Evolutionary conservation across 2,888 invertebrate species (phyloP), one percentile per base, ranked within the genome.

Genomic region (Periphyllus acericola): DNA sequence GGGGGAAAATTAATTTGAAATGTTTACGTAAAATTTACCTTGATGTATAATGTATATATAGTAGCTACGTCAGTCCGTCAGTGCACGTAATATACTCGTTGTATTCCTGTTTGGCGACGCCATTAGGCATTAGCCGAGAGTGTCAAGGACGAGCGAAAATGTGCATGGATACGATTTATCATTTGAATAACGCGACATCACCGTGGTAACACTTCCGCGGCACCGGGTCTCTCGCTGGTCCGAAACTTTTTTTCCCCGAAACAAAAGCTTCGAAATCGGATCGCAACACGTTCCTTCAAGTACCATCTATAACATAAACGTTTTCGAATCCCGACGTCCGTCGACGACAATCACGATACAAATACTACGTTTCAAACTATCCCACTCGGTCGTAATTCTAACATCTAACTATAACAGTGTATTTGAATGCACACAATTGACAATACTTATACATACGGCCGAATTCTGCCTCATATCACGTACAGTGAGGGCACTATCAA

Each of bases 51-150:
- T 34, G 52, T 55, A 52, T 40, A 25, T 46, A 72, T 32, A 36
- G 21, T 66, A 75, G 3, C 60, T 55, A 29, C 55, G 46, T 5
- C 60, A 46, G 66, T 66, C 66, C 29, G 32, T 40, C 68, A 40
- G 36, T 40, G 55, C 32, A 25, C 32, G 71, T 46, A 36, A 36
- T 74, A 74, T 25, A 74, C 74, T 74, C 25, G 46, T 71, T 34
- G 46, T 75, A 85, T 68, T 85, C 84, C 84, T 85, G 84, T 76
- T 85, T 85, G 84, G 68, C 84, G 84, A 78, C 84, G 76, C 68
- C 76, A 78, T 78, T 74, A 75, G 32, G 32, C 9, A 60, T 60
- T 60, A 60, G 60, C 60, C 25, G 60, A 76, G 74, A 83, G 83
- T 84, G 83, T 84, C 84, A 85, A 85, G 84, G 84, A 85, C 84